A percentile compares a stretch with the other conserved stretches of the same genome.
Evolutionary conservation across 92 coral and sea anemone genomes (phyloP).

Genomic region (Porites evermanni): DNA sequence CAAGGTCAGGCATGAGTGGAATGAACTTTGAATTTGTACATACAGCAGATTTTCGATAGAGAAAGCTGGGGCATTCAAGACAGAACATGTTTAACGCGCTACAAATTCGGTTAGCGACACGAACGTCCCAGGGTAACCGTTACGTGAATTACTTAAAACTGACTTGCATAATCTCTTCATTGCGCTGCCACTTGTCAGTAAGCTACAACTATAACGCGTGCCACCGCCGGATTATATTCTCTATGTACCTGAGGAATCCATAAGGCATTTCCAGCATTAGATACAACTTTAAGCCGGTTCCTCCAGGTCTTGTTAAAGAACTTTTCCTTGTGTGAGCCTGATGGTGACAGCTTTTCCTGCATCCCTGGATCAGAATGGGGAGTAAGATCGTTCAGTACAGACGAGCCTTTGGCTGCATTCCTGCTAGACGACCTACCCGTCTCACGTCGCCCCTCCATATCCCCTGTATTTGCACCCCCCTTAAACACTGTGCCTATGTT

Average conservation of each 20-base stretch:
- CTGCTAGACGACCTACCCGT: slow-evolving; percentile 16
- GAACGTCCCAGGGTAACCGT: too few relatives aligned
- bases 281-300: slow-evolving; percentile 89
- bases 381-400: slow-evolving; percentile 36
- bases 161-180: too few relatives aligned
- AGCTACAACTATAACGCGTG: not conserved
- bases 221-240: not conserved
- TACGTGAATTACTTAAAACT: too few relatives aligned
- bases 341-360: slow-evolving; percentile 76
- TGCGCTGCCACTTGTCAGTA: too few relatives aligned
- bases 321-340: slow-evolving; percentile 73
- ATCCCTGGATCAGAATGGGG: slow-evolving; percentile 68
- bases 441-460: slow-evolving; percentile 37
- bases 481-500: slow-evolving; percentile 64
- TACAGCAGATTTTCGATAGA: slow-evolving; percentile 18
- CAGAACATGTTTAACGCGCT: too few relatives aligned
- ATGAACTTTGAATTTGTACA: slow-evolving; percentile 34
- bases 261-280: slow-evolving; percentile 94
- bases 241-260: slow-evolving; percentile 92
- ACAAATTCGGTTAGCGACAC: too few relatives aligned
- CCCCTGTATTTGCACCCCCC: slow-evolving; percentile 43
- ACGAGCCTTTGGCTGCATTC: slow-evolving; percentile 17
- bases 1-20: slow-evolving; percentile 65
- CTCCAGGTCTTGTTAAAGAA: slow-evolving; percentile 96
- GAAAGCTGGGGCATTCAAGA: too few relatives aligned